Evolutionary conservation across 2,888 invertebrate species (phyloP).

Genomic region (Diploptera punctata): DNA sequence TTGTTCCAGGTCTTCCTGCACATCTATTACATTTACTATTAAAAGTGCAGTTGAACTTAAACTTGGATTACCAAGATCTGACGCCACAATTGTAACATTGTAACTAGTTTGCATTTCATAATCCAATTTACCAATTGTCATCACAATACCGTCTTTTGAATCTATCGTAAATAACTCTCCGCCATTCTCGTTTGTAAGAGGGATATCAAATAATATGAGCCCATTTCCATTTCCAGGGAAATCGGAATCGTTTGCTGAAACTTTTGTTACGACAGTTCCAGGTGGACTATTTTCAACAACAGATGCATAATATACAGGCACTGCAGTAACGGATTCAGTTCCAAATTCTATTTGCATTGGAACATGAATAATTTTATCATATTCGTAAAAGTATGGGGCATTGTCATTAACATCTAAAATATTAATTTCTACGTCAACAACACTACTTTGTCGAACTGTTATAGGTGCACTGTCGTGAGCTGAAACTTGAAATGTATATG

Average conservation of each 20-base stretch:
- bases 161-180: slow-evolving; percentile 75
- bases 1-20: slow-evolving; percentile 63
- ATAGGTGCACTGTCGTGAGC: slow-evolving; percentile 75
- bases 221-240: slow-evolving; percentile 89
- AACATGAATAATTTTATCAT: slow-evolving; percentile 63
- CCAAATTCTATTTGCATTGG: slow-evolving; percentile 48
- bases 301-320: slow-evolving; percentile 77
- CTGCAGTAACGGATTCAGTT: slow-evolving; percentile 60
- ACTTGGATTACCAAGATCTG: slow-evolving; percentile 85
- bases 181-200: slow-evolving; percentile 49
- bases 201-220: slow-evolving; percentile 67
- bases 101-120: slow-evolving; percentile 70
- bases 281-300: slow-evolving; percentile 77
- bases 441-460: slow-evolving; percentile 66
- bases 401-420: slow-evolving; percentile 87
- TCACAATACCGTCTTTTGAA: slow-evolving; percentile 83
- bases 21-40: slow-evolving; percentile 70
- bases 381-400: slow-evolving; percentile 78
- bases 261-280: slow-evolving; percentile 75
- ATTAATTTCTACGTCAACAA: slow-evolving; percentile 81
- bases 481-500: slow-evolving; percentile 73
- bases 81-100: slow-evolving; percentile 81
- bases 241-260: slow-evolving; percentile 86
- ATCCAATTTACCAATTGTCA: slow-evolving; percentile 74
- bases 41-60: slow-evolving; percentile 79